These are phyloP conservation scores for Malurus elegans DNA, from an alignment of 2,113 vertebrate genomes.

Conservation along the genomic window DNA sequence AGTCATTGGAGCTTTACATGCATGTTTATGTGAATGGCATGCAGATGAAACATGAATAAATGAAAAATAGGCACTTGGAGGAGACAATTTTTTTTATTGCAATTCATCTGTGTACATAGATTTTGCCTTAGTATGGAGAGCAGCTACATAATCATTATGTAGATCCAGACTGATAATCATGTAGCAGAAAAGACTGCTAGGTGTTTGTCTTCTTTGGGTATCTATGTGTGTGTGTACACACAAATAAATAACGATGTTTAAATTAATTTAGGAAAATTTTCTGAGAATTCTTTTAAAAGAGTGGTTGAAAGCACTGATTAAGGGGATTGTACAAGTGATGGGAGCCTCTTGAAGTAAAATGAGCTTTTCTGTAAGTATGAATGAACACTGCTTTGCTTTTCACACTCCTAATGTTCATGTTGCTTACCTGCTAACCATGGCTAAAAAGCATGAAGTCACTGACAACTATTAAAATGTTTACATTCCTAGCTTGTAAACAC, in stretches of 20 bases:
- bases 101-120: neutral
- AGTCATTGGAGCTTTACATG: neutral
- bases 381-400: conserved; percentile 65
- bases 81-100: neutral
- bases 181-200: neutral
- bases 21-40: neutral
- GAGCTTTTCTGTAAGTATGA: conserved; percentile 26
- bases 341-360: conserved; percentile 13
- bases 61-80: neutral
- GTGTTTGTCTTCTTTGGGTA: neutral
- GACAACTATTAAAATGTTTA: conserved; percentile 31
- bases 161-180: neutral
- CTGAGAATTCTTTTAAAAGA: neutral
- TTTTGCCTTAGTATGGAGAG: neutral
- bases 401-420: conserved; percentile 21
- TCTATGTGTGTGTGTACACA: neutral
- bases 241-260: neutral
- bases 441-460: conserved; percentile 55
- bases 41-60: neutral
- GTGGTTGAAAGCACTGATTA: neutral
- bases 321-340: neutral
- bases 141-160: neutral
- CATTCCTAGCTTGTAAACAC: conserved; percentile 41
- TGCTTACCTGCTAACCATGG: conserved; percentile 29
- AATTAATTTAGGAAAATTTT: neutral